Evolutionary conservation across 2,888 invertebrate species (phyloP), one percentile per base, ranked within the genome.

Genomic region (Heliconius hortense): DNA sequence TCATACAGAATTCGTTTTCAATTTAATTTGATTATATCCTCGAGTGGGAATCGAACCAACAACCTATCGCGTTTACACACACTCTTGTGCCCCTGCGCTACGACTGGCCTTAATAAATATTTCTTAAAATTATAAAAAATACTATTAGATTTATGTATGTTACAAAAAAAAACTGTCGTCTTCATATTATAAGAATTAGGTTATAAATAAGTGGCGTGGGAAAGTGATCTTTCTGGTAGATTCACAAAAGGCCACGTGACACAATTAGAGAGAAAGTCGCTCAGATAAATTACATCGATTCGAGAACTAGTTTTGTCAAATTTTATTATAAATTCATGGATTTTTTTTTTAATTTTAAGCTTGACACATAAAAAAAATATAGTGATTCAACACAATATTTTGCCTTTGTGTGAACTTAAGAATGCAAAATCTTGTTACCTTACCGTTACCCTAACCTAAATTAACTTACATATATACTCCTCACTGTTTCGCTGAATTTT

Each of bases 181-280:
- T 39, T 60, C 35, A 43, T 11, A 71, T 18, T 15, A 8, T 26
- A 31, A 43, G 35, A 60, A 60, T 28, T 60, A 60, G 71, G 59
- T 60, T 60, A 35, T 8, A 60, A 56, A 60, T 24, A 26, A 71
- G 74, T 71, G 80, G 79, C 88, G 88, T 88, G 87, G 86, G 88
- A 88, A 87, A 83, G 82, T 85, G 86, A 85, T 88, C 85, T 88
- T 87, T 82, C 76, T 78, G 70, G 35, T 39, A 26, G 39, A 62
- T n/a, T 39, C 59, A 59, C 70, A 60, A 60, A 60, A 60, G 71
- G 60, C 11, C 71, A 71, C 59, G 60, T 43, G 71, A 71, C 71
- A 56, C 56, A 56, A 69, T 69, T 69, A 69, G 69, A 56, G 69
- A 56, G 69, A 69, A 69, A 69, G 69, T n/a, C 28, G 48, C 31